These are phyloP conservation scores for Drosophila cracens DNA, from an alignment of 2,888 invertebrate genomes.

Conservation along the genomic window DNA sequence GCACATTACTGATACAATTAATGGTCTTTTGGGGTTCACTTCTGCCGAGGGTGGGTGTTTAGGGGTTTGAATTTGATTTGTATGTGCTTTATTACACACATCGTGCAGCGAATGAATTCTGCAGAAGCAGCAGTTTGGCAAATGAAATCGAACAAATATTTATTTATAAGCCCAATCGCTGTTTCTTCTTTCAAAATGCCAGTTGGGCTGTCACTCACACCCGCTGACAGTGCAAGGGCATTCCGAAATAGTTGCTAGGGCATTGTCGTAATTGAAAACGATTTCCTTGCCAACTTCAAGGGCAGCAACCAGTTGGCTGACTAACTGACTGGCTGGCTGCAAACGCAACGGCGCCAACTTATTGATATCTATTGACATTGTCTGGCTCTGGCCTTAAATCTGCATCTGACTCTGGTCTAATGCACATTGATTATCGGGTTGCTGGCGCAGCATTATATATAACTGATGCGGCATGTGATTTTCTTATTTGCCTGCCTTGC, in stretches of 20 bases:
- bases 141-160: slow-evolving; percentile 76
- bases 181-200: not conserved
- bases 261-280: slow-evolving; percentile 73
- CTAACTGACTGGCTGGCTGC: slow-evolving; percentile 15
- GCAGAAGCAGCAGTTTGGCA: slow-evolving; percentile 39
- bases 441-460: slow-evolving; percentile 47
- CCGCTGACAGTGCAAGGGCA: slow-evolving; percentile 65
- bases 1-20: slow-evolving; percentile 68
- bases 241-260: slow-evolving; percentile 59
- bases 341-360: slow-evolving; percentile 64
- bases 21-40: slow-evolving; percentile 47
- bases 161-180: slow-evolving; percentile 62
- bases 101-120: slow-evolving; percentile 54
- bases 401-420: slow-evolving; percentile 1
- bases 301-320: slow-evolving; percentile 46
- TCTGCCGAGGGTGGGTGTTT: not conserved
- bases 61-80: slow-evolving; percentile 63
- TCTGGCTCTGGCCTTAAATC: slow-evolving; percentile 12
- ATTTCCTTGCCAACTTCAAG: slow-evolving; percentile 72
- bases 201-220: slow-evolving; percentile 43
- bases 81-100: slow-evolving; percentile 51
- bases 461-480: slow-evolving; percentile 37
- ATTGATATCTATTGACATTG: slow-evolving; percentile 68
- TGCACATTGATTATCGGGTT: slow-evolving; percentile 46
- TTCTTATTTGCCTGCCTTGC: slow-evolving; percentile 48